phyloP scores from a whole-genome alignment of 1,140 invertebrate species.

The Amyelois transitella region DNA sequence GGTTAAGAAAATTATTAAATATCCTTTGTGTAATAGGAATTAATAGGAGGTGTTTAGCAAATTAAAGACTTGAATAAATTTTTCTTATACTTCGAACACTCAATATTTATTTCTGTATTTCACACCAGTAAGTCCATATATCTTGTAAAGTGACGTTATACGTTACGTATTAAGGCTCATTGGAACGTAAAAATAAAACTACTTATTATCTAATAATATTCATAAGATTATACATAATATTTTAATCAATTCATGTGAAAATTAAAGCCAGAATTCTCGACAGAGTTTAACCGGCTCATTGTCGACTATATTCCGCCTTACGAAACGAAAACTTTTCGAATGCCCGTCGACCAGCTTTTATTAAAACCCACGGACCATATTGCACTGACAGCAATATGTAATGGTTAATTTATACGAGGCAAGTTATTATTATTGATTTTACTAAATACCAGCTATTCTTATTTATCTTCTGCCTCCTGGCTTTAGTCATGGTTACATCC shows the following conservation, averaged over 20 bases:
- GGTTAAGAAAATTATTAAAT: not conserved
- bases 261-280: conserved; percentile 36
- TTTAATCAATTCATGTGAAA: conserved; percentile 27
- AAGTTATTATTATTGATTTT: not conserved
- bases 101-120: too few relatives aligned
- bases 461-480: too few relatives aligned
- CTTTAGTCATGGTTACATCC: too few relatives aligned
- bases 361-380: conserved; percentile 67
- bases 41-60: not conserved
- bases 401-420: conserved; percentile 15
- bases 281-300: conserved; percentile 44
- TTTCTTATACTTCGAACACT: too few relatives aligned
- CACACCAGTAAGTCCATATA: too few relatives aligned
- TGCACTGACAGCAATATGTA: conserved; percentile 67
- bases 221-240: too few relatives aligned
- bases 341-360: conserved; percentile 53
- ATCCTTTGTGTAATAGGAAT: not conserved
- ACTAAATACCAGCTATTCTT: not conserved
- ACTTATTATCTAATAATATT: too few relatives aligned
- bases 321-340: conserved; percentile 63
- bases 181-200: too few relatives aligned
- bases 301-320: conserved; percentile 54
- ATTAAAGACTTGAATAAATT: too few relatives aligned
- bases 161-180: too few relatives aligned
- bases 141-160: too few relatives aligned